Percentiles rank a stretch among this genome's conserved stretches.
Evolutionary conservation across 2,113 vertebrate species (phyloP).

Genomic region (Monopterus albus): DNA sequence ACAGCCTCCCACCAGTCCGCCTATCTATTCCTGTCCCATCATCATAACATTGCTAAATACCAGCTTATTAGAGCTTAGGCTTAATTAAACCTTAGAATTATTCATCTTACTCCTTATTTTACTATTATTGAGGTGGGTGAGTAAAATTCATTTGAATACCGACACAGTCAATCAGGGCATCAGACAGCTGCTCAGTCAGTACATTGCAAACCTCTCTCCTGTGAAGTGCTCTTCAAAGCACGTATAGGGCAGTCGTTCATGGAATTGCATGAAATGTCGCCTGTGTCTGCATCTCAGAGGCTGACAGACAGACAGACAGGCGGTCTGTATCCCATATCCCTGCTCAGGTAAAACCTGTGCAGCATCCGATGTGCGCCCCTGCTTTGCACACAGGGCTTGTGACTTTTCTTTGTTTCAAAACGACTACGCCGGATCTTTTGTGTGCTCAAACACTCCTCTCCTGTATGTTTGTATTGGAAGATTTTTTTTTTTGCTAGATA

Average conservation of each 20-base stretch:
- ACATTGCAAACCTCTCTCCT: slow-evolving; percentile 43
- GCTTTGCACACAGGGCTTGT: slow-evolving; percentile 26
- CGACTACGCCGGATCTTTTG: slow-evolving; percentile 39
- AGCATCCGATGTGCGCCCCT: slow-evolving; percentile 21
- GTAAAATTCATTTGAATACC: slow-evolving; percentile 50
- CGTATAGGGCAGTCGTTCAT: slow-evolving; percentile 54
- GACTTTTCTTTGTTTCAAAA: slow-evolving; percentile 78
- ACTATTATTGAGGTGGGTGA: neutral
- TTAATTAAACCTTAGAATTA: neutral
- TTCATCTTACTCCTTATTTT: neutral
- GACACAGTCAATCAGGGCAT: slow-evolving; percentile 63
- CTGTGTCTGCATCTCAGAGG: slow-evolving; percentile 61
- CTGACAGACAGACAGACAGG: slow-evolving; percentile 11
- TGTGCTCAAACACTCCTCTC: slow-evolving; percentile 24
- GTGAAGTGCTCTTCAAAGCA: slow-evolving; percentile 65
- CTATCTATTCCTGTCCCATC: slow-evolving; percentile 14
- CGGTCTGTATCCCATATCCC: slow-evolving; percentile 26
- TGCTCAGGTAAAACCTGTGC: slow-evolving; percentile 60
- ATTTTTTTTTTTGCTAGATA: slow-evolving; percentile 14
- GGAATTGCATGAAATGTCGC: slow-evolving; percentile 75
- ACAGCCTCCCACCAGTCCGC: slow-evolving; percentile 13
- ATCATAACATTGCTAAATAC: neutral
- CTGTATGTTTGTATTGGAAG: slow-evolving; percentile 26
- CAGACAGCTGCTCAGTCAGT: slow-evolving; percentile 46
- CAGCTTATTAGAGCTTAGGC: neutral